Evolutionary conservation across 2,888 invertebrate genomes (phyloP).

Genomic region (Lordiphosa fenestrarum): DNA sequence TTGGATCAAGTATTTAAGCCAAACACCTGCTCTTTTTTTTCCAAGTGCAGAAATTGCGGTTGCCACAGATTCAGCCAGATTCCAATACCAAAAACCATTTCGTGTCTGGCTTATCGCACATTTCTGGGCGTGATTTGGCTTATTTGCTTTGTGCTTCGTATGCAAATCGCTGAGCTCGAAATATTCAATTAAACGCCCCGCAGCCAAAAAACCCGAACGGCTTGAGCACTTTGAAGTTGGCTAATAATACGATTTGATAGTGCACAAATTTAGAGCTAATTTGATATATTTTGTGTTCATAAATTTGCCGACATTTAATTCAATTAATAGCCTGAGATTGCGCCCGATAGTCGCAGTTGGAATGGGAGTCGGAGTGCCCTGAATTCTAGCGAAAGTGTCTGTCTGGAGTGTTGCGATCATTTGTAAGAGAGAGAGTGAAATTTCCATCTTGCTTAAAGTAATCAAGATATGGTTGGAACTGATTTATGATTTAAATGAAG

Average conservation of each 20-base stretch:
- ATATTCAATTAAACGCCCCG: conserved; percentile 77
- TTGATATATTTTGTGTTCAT: conserved; percentile 66
- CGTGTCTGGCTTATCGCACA: conserved; percentile 44
- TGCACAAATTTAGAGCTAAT: conserved; percentile 58
- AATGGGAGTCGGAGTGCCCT: conserved; percentile 16
- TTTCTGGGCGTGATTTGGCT: conserved; percentile 61
- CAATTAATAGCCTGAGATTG: conserved; percentile 52
- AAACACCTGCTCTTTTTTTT: background rate
- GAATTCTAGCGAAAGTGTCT: conserved; percentile 49
- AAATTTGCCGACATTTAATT: conserved; percentile 60
- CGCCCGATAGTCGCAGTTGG: conserved; percentile 8
- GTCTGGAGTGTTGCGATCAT: background rate
- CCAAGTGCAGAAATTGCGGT: conserved; percentile 7
- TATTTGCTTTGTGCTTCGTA: conserved; percentile 32
- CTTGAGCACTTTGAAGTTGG: conserved; percentile 52
- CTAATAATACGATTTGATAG: conserved; percentile 45
- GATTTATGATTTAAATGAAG: no score
- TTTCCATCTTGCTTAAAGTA: background rate
- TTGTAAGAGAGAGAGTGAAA: conserved; percentile 19
- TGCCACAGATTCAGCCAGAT: conserved; percentile 16
- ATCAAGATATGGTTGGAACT: no score
- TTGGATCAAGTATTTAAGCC: background rate
- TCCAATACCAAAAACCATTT: conserved; percentile 19
- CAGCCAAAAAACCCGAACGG: conserved; percentile 43
- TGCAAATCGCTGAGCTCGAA: conserved; percentile 51